phyloP scores from a whole-genome alignment of 2,113 vertebrate species.

The Corythornis vintsioides region DNA sequence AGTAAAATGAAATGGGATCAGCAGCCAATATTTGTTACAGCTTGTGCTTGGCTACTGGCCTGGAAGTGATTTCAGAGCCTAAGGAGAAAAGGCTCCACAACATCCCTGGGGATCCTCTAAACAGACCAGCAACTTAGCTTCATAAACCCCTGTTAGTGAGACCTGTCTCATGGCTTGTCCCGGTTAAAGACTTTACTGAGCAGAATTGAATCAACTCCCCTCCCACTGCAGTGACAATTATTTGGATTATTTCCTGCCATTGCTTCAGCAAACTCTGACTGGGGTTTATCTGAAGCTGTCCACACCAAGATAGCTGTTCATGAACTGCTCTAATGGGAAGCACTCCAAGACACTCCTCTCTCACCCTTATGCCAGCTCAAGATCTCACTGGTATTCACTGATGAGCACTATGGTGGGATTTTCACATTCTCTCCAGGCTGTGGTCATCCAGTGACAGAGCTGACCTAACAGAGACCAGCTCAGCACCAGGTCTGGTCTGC shows the following conservation, averaged over 20 bases:
- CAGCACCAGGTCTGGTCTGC: neutral
- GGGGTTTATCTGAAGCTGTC: neutral
- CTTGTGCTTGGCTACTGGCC: neutral
- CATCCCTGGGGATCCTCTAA: neutral
- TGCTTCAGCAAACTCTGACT: neutral
- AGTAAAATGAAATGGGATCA: neutral
- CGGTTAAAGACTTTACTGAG: neutral
- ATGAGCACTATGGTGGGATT: neutral
- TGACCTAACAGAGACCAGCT: neutral
- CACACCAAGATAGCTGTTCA: fast-evolving
- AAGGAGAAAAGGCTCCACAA: neutral
- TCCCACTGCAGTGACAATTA: neutral
- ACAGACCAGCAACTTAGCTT: neutral
- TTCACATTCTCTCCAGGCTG: neutral
- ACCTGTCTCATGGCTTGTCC: neutral
- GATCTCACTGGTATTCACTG: fast-evolving
- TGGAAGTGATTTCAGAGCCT: neutral
- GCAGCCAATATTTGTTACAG: neutral
- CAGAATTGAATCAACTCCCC: neutral
- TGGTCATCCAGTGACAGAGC: neutral
- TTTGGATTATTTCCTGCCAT: neutral
- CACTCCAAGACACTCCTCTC: neutral
- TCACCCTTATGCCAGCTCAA: fast-evolving
- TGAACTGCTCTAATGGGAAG: neutral
- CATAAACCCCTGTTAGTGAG: neutral